Evolutionary conservation across 2,888 invertebrate species (phyloP).

Genomic region (Omphaloscelis lunosa): DNA sequence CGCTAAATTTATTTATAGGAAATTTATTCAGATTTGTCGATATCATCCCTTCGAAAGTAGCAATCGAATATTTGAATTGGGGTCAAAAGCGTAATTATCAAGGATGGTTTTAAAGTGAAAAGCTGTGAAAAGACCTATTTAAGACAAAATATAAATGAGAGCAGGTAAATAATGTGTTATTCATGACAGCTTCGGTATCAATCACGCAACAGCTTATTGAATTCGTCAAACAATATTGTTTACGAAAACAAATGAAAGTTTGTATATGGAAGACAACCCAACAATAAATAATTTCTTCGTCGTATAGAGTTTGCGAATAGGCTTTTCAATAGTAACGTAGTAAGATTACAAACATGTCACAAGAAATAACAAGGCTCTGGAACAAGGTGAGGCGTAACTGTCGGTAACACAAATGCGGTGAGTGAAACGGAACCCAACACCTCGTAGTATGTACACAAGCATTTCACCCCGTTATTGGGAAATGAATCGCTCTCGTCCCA

Average conservation of each 20-base stretch:
- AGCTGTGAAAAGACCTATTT: neutral
- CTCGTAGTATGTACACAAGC: conserved; percentile 55
- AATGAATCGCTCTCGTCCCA: conserved; percentile 64
- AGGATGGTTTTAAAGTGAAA: conserved; percentile 10
- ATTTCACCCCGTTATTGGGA: conserved; percentile 65
- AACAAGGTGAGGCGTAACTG: conserved; percentile 32
- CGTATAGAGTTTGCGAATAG: conserved; percentile 11
- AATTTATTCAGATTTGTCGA: conserved; percentile 49
- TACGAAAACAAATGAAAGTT: neutral
- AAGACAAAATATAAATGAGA: neutral
- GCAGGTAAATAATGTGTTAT: neutral
- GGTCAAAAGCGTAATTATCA: conserved; percentile 17
- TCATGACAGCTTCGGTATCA: neutral
- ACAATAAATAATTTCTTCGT: neutral
- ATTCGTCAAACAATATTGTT: neutral
- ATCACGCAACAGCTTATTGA: neutral
- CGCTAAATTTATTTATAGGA: conserved; percentile 32
- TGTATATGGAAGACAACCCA: neutral
- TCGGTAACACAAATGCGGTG: conserved; percentile 40
- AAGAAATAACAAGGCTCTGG: conserved; percentile 34
- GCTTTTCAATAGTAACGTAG: conserved; percentile 9
- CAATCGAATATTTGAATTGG: conserved; percentile 36
- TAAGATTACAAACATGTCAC: conserved; percentile 31
- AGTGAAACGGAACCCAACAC: conserved; percentile 60
- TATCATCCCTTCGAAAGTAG: conserved; percentile 29